Conservation (phyloP, 2,113 vertebrate genomes). For the Smithornis capensis region DNA sequence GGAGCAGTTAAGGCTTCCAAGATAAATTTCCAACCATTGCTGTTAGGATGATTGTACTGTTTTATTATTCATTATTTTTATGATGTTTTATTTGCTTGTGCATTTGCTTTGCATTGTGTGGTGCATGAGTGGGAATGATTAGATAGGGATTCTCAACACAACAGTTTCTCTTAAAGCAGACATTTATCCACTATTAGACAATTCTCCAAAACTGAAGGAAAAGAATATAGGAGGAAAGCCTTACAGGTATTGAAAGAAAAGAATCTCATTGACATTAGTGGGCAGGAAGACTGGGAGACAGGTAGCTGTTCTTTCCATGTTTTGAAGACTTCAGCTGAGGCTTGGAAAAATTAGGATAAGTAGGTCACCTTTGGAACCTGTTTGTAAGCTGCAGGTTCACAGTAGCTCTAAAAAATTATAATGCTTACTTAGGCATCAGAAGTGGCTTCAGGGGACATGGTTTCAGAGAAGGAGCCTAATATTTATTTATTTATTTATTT, state of each 20-base stretch:
- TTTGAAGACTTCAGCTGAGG: conserved; percentile 17
- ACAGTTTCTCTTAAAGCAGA: conserved; percentile 8
- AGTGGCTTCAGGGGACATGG: not conserved
- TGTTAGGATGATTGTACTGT: not conserved
- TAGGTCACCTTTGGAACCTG: conserved; percentile 11
- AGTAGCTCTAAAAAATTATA: conserved; percentile 19
- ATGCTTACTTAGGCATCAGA: not conserved
- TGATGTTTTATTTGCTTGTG: conserved; percentile 22
- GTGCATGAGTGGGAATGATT: conserved; percentile 35
- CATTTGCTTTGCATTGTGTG: conserved; percentile 47
- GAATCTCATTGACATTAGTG: not conserved
- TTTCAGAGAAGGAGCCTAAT: not conserved
- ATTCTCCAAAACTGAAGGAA: conserved; percentile 1
- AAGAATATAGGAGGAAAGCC: not conserved
- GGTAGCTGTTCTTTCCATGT: conserved; percentile 10
- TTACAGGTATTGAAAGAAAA: not conserved
- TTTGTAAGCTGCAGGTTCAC: conserved; percentile 35
- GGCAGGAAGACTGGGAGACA: conserved; percentile 1
- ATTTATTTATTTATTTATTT: not conserved
- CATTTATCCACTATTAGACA: not conserved
- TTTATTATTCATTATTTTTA: conserved; percentile 16
- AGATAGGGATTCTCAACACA: conserved; percentile 30
- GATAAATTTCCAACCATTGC: conserved; percentile 15
- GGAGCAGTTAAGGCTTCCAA: conserved; percentile 35
- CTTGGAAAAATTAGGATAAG: conserved; percentile 8